Evolutionary conservation across 2,797 vertebrate species (phyloP), one percentile per base, ranked within the genome.

Genomic region (Atherinosoma microstoma): DNA sequence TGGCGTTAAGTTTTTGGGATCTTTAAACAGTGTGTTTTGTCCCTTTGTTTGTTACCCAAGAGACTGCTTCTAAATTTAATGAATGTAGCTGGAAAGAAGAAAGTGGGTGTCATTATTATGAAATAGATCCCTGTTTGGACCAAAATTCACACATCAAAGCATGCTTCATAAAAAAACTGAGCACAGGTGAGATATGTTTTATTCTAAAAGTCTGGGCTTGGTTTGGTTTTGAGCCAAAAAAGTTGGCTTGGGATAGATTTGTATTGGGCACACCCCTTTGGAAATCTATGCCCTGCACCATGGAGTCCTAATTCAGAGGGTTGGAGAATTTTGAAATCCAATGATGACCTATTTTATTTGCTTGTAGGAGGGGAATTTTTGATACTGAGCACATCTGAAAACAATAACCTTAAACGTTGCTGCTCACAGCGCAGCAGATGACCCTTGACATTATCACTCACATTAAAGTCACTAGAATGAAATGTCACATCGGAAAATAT

Each of bases 401-500:
- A 70, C 22, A 12, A 47, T 56, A 34, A 30, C 54, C 65, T 34
- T 58, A 53, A 80, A 76, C 79, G 72, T 60, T 76, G 57, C 58
- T 65, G 47, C 45, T 20, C 30, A 75, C 47, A 2, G 8, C 36
- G 15, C 34, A 68, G 72, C 62, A 30, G 24, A 53, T 57, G 69
- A 78, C 78, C 76, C 81, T 84, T 86, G 87, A 92, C 86, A 87
- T 89, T 87, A 80, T 80, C 73, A 18, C 75, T 79, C 83, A 64
- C 76, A 67, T 89, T 84, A 84, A 85, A 87, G 64, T 76, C 73
- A 64, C 81, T 65, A 70, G 67, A 80, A 68, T 8, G 40, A 93
- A 94, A 93, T 93, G 92, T 90, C 91, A 92, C 54, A 70, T 70
- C 67, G 76, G 83, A 64, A 63, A 74, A 65, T 79, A 76, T 73